Conservation (phyloP, 2,797 vertebrate genomes). For the Miichthys miiuy region DNA sequence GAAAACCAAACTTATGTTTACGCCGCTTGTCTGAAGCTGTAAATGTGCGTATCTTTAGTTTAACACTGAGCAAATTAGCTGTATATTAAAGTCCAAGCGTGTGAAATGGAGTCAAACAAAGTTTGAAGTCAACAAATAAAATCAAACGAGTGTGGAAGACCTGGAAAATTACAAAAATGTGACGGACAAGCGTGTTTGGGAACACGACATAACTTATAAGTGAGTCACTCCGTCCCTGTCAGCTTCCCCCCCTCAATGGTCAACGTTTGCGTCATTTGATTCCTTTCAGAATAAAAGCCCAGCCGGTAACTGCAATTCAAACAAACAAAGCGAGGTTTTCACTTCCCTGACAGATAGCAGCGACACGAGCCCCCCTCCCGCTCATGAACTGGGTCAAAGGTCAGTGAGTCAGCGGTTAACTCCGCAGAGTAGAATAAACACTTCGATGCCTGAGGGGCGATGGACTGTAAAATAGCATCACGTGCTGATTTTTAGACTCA, state of each 20-base stretch:
- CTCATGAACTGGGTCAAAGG: conserved; percentile 56
- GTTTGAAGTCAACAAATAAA: not conserved
- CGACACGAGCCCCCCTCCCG: not conserved
- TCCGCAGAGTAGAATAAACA: not conserved
- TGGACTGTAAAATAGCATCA: too few species aligned
- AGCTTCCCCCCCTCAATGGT: not conserved
- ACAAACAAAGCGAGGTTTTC: conserved; percentile 17
- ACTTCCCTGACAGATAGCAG: conserved; percentile 28
- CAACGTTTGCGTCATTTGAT: not conserved
- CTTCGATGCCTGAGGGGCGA: not conserved
- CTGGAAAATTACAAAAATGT: not conserved
- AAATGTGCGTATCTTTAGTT: not conserved
- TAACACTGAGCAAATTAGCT: not conserved
- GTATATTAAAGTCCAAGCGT: not conserved
- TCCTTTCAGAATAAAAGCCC: conserved; percentile 43
- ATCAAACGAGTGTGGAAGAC: not conserved
- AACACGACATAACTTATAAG: not conserved
- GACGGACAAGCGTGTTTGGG: not conserved
- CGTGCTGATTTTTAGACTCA: too few species aligned
- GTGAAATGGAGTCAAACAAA: not conserved
- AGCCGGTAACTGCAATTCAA: not conserved
- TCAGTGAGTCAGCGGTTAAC: conserved; percentile 6
- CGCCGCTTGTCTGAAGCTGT: not conserved
- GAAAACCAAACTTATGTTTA: conserved; percentile 10
- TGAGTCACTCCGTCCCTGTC: conserved; percentile 25